phyloP scores from a whole-genome alignment of 2,797 vertebrate genomes.

The Amniataba percoides region DNA sequence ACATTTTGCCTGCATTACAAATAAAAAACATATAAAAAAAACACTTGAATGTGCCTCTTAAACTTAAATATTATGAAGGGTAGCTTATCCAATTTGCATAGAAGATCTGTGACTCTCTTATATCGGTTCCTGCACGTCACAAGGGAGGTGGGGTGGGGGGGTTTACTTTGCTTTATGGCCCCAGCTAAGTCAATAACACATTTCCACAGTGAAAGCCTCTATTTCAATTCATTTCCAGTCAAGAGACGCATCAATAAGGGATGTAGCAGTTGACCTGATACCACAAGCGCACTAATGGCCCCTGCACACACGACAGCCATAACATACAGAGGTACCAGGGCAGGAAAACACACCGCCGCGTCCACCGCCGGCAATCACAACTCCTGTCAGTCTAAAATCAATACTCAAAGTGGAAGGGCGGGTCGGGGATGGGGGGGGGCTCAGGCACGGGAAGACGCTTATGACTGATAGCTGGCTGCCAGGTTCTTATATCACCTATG shows the following conservation, averaged over 20 bases:
- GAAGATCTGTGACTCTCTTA: neutral
- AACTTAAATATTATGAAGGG: neutral
- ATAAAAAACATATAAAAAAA: neutral
- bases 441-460: slow-evolving; percentile 30
- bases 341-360: slow-evolving; percentile 30
- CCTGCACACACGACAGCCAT: slow-evolving; percentile 55
- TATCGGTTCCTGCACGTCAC: neutral
- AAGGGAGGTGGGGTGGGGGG: neutral
- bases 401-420: slow-evolving; percentile 45
- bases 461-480: slow-evolving; percentile 56
- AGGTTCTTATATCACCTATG: slow-evolving; percentile 67
- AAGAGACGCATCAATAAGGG: slow-evolving; percentile 64
- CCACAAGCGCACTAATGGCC: slow-evolving; percentile 50
- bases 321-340: slow-evolving; percentile 38
- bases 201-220: slow-evolving; percentile 43
- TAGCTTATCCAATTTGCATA: neutral
- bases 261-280: slow-evolving; percentile 53
- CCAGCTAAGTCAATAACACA: slow-evolving; percentile 45
- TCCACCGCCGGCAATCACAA: slow-evolving; percentile 38
- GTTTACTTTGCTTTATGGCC: slow-evolving; percentile 28
- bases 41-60: neutral
- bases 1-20: neutral
- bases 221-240: slow-evolving; percentile 60
- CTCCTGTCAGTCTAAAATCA: slow-evolving; percentile 61
- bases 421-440: slow-evolving; percentile 16